Conservation (phyloP, 2,113 vertebrate species). For the Phasianus colchicus region DNA sequence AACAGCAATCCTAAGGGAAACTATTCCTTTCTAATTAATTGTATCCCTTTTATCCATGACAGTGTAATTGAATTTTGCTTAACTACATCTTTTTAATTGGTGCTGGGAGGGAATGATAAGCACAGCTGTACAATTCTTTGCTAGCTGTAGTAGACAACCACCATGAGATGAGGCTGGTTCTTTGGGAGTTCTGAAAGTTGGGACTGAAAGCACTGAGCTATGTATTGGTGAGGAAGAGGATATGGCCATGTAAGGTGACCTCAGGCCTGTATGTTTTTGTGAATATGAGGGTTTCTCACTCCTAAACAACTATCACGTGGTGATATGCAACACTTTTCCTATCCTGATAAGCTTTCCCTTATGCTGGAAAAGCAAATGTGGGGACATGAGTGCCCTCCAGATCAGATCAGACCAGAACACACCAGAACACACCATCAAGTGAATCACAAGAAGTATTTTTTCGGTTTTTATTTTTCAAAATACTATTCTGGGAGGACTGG, state of each 20-base stretch:
- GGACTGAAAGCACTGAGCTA: accelerated
- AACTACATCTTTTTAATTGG: slow-evolving; percentile 58
- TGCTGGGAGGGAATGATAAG: slow-evolving; percentile 24
- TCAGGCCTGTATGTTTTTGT: neutral
- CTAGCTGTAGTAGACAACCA: neutral
- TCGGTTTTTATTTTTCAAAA: neutral
- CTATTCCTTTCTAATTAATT: slow-evolving; percentile 72
- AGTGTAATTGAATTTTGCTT: slow-evolving; percentile 63
- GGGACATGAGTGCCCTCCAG: accelerated
- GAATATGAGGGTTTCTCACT: accelerated
- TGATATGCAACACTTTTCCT: neutral
- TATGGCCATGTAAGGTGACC: accelerated
- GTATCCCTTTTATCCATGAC: slow-evolving; percentile 70
- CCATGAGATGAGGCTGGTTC: neutral
- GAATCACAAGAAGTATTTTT: neutral
- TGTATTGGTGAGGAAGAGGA: neutral
- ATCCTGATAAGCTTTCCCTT: neutral
- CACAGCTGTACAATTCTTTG: neutral
- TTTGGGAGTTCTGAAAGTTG: neutral
- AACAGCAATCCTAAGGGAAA: slow-evolving; percentile 11
- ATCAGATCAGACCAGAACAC: neutral
- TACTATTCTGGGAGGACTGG: neutral
- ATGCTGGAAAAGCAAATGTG: accelerated
- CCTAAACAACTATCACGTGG: accelerated
- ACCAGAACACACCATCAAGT: neutral